Percentiles rank a stretch among this genome's conserved stretches.
Conservation (phyloP, 2,888 invertebrate genomes). For the Parnassius mnemosyne region DNA sequence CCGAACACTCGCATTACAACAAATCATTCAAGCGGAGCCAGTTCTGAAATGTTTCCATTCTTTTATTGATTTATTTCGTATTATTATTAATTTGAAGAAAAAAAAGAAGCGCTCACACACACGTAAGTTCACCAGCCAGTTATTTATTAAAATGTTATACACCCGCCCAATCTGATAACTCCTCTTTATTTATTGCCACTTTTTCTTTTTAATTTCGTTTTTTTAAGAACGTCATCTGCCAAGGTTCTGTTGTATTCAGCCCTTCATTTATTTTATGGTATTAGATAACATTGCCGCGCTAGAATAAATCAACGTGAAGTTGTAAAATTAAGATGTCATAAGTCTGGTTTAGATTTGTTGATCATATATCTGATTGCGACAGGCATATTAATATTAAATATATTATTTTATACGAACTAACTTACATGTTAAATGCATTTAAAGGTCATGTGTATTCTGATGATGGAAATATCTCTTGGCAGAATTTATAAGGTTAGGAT, state of each 20-base stretch:
- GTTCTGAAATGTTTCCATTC: slow-evolving; percentile 74
- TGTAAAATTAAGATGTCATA: slow-evolving; percentile 16
- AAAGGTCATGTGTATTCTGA: too few species aligned
- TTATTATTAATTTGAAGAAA: slow-evolving; percentile 75
- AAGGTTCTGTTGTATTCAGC: slow-evolving; percentile 29
- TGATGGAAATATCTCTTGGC: too few species aligned
- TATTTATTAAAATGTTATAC: slow-evolving; percentile 70
- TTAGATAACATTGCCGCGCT: slow-evolving; percentile 31
- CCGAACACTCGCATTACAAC: slow-evolving; percentile 72
- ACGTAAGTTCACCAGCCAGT: slow-evolving; percentile 45
- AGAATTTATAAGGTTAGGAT: too few species aligned
- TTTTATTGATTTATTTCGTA: slow-evolving; percentile 77
- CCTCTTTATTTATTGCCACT: slow-evolving; percentile 55
- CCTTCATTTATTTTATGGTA: slow-evolving; percentile 34
- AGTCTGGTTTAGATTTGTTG: slow-evolving; percentile 7
- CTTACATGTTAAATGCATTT: neutral
- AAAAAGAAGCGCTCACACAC: slow-evolving; percentile 46
- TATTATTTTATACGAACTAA: neutral
- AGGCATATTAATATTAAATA: neutral
- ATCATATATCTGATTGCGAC: neutral
- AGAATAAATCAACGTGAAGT: slow-evolving; percentile 35
- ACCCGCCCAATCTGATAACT: slow-evolving; percentile 70
- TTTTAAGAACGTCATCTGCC: slow-evolving; percentile 47
- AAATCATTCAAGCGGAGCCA: slow-evolving; percentile 74
- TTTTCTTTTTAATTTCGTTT: slow-evolving; percentile 47